Percentiles rank a stretch among this genome's conserved stretches.
These are phyloP conservation scores for Cephalotes varians DNA, from an alignment of 2,888 invertebrate genomes.

Conservation along the genomic window DNA sequence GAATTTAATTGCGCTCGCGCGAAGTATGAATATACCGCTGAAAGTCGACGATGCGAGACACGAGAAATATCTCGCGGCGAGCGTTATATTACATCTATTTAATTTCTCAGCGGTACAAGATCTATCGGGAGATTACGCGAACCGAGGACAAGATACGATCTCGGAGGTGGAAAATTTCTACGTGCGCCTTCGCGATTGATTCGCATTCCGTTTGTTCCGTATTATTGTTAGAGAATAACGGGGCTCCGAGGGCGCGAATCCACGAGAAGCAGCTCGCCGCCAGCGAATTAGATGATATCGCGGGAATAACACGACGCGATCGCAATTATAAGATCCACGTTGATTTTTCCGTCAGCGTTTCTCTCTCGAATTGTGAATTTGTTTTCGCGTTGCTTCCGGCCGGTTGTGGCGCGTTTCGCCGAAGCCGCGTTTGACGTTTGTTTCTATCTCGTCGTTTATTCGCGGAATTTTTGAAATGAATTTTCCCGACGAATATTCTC, in stretches of 20 bases:
- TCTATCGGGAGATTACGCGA: background rate
- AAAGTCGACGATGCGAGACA: background rate
- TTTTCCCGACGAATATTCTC: background rate
- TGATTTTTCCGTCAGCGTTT: background rate
- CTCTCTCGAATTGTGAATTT: background rate
- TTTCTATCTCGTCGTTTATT: slow-evolving; percentile 9
- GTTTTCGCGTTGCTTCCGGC: background rate
- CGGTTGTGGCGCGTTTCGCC: background rate
- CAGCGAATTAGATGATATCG: background rate
- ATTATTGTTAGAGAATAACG: slow-evolving; percentile 19
- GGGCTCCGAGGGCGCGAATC: background rate
- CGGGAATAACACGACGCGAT: background rate
- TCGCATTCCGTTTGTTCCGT: background rate
- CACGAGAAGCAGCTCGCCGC: background rate
- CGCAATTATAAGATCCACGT: background rate
- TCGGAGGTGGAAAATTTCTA: background rate
- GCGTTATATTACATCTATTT: slow-evolving; percentile 12
- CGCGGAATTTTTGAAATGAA: slow-evolving; percentile 11
- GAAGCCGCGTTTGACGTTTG: background rate
- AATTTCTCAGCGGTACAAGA: slow-evolving; percentile 19
- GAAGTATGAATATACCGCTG: background rate
- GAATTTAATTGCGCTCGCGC: background rate
- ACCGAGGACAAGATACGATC: background rate
- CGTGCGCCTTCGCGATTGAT: background rate
- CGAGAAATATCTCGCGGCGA: background rate